A percentile compares a stretch with the other conserved stretches of the same genome.
phyloP scores from a whole-genome alignment of 2,888 invertebrate species.

The Vandiemenella viatica region DNA sequence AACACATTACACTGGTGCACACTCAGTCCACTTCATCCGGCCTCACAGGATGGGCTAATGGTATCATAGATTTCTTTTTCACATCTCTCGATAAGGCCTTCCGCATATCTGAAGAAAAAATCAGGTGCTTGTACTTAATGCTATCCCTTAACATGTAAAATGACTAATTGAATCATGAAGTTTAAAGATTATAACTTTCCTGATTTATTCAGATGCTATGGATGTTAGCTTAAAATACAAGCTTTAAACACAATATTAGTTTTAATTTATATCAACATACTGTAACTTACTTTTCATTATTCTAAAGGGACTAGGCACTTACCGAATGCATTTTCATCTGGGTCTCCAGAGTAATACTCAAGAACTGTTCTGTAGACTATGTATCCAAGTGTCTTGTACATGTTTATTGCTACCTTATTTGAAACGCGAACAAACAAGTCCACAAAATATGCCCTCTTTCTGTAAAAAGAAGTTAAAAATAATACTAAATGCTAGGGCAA shows the following conservation, averaged over 20 bases:
- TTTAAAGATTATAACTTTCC: too few relatives aligned
- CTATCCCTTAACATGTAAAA: too few relatives aligned
- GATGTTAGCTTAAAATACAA: too few relatives aligned
- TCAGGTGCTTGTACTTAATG: too few relatives aligned
- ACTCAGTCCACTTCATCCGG: constrained; percentile 80
- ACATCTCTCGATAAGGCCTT: constrained; percentile 90
- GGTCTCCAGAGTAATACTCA: constrained; percentile 95
- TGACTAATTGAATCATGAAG: too few relatives aligned
- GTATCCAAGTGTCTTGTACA: constrained; percentile 93
- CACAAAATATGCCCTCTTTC: constrained; percentile 92
- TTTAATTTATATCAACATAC: too few relatives aligned
- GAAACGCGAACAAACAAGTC: constrained; percentile 96
- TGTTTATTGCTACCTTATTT: constrained; percentile 91
- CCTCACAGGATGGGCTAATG: constrained; percentile 82
- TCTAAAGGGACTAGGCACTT: too few relatives aligned
- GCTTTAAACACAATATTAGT: too few relatives aligned
- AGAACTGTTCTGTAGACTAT: constrained; percentile 90
- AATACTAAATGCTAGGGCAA: too few relatives aligned
- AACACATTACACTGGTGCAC: too few relatives aligned
- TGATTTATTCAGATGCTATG: too few relatives aligned
- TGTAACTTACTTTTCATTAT: too few relatives aligned
- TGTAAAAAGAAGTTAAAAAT: constrained; percentile 43
- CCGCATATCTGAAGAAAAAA: constrained; percentile 85
- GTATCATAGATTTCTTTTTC: constrained; percentile 82
- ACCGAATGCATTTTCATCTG: constrained; percentile 99